phyloP scores from a whole-genome alignment of 2,888 invertebrate species.

The Acrobasis consociella region DNA sequence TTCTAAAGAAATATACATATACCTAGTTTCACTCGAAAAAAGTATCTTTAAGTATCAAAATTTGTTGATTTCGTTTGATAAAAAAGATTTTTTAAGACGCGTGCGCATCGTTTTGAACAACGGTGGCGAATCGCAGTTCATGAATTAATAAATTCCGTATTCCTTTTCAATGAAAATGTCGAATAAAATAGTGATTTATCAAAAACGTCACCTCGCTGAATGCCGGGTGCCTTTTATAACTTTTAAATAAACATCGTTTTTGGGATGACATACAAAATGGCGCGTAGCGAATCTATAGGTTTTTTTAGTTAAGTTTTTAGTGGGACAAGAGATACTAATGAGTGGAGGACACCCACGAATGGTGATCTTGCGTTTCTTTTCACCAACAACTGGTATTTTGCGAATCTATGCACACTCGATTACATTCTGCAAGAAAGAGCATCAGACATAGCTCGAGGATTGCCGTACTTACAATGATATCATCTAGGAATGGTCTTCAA shows the following conservation, averaged over 20 bases:
- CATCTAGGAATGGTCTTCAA: too few relatives aligned
- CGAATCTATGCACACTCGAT: background rate
- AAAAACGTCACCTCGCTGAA: slow-evolving; percentile 69
- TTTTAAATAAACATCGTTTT: slow-evolving; percentile 81
- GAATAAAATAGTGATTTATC: slow-evolving; percentile 80
- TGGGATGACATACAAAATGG: slow-evolving; percentile 73
- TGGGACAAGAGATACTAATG: slow-evolving; percentile 76
- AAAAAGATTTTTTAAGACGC: slow-evolving; percentile 54
- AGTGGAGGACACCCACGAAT: slow-evolving; percentile 77
- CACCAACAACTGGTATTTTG: background rate
- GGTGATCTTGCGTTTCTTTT: slow-evolving; percentile 60
- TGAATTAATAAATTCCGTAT: slow-evolving; percentile 80
- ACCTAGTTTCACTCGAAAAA: too few relatives aligned
- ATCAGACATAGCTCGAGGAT: too few relatives aligned
- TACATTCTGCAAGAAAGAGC: too few relatives aligned
- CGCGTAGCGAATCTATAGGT: slow-evolving; percentile 60
- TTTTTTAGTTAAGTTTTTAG: slow-evolving; percentile 53
- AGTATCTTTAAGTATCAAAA: slow-evolving; percentile 50
- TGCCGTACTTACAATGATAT: too few relatives aligned
- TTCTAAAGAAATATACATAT: too few relatives aligned
- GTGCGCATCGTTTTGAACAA: slow-evolving; percentile 67
- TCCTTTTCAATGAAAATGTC: slow-evolving; percentile 72
- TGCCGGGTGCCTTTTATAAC: slow-evolving; percentile 67
- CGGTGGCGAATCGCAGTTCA: slow-evolving; percentile 79
- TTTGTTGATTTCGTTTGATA: slow-evolving; percentile 15